Evolutionary conservation across 2,113 vertebrate genomes (phyloP).

Genomic region (Porphyrio hochstetteri): DNA sequence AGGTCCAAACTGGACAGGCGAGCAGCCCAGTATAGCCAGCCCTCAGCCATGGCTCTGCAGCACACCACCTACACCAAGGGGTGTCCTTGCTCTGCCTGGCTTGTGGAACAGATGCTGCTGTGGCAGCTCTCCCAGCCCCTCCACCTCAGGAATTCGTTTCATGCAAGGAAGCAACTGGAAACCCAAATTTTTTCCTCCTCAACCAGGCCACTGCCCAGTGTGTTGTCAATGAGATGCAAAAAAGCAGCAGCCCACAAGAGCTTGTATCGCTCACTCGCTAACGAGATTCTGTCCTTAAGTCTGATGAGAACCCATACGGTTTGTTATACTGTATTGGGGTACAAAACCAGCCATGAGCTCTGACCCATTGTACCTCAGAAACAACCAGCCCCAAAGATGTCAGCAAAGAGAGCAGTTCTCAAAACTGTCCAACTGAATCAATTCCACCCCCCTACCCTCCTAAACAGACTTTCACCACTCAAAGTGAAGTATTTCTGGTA

Average conservation of each 20-base stretch:
- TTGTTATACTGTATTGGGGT: rapidly evolving
- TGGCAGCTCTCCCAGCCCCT: neutral
- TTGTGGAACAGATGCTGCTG: rapidly evolving
- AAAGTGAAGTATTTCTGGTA: neutral
- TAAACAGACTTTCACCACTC: rapidly evolving
- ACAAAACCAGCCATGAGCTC: neutral
- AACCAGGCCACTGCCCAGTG: neutral
- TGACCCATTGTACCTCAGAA: neutral
- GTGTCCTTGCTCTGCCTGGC: neutral
- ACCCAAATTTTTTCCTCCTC: neutral
- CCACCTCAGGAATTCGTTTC: neutral
- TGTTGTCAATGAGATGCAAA: neutral
- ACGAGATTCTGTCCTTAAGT: neutral
- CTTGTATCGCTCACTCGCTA: neutral
- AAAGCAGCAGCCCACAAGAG: neutral
- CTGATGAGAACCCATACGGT: neutral
- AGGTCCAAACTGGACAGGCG: neutral
- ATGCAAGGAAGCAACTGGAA: neutral
- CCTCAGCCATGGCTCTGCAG: rapidly evolving
- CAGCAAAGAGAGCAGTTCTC: neutral
- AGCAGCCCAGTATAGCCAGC: neutral
- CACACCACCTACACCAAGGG: neutral
- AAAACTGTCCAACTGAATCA: neutral
- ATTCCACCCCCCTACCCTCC: too few species aligned
- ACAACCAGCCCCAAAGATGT: neutral